Base-by-base conservation (phyloP, 2,797 vertebrate species). In the Ctenosaura bakeri region DNA sequence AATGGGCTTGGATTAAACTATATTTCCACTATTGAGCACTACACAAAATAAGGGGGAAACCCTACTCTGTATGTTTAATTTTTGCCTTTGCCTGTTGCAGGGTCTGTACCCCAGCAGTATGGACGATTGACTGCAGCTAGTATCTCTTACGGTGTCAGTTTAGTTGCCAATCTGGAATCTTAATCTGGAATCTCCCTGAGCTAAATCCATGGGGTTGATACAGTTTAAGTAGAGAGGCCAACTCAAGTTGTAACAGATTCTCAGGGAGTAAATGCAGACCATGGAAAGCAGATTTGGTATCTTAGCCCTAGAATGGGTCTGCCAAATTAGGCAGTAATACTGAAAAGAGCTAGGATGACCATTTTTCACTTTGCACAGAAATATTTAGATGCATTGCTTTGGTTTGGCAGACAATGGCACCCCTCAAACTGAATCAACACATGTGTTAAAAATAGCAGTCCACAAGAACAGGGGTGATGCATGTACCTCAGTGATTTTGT, bases 301-400 rank as follows among this genome's bases (percentile, higher is more conserved):
- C 5, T 62, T 59, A 1, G 59, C 66, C 0, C 26, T 0, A 64
- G 74, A 76, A 62, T 0, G 6, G 1, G 38, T 32, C 0, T 20
- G 89, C 66, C 81, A 83, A 83, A 6, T 35, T 56, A 80, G 89
- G 81, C 29, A 3, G 56, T 83, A 93, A 92, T 52, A 90, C 93
- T 92, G 92, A 89, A 92, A 79, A 66, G 50, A 52, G 46, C 66
- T 42, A 6, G 3, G 52, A 56, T 24, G 85, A 87, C 62, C 24
- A 87, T 16, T 14, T 87, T 62, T 18, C 5, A 62, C 52, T 73
- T n/a, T 0, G 0, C 10, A 0, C 62, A 42, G 77, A 86, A 50
- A 22, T 42, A 42, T n/a, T 1, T 56, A 6, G 14, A 0, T 0
- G 6, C 16, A 78, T 54, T 1, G 10, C 64, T 87, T 83, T 3